A percentile compares a stretch with the other conserved stretches of the same genome.
phyloP scores from a whole-genome alignment of 1,140 invertebrate genomes.

The Drosophila bocqueti region DNA sequence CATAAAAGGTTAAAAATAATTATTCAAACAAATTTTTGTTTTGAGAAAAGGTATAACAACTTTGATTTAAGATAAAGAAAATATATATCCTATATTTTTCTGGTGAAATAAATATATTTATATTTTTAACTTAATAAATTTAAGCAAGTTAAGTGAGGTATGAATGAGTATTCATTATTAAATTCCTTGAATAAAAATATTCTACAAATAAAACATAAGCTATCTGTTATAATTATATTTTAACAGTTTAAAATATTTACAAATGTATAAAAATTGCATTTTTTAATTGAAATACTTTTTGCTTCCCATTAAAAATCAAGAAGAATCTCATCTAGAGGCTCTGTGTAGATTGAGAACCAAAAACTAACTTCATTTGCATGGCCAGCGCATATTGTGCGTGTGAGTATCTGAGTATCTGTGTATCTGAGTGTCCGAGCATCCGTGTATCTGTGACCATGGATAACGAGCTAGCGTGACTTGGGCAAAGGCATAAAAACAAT shows the following conservation, averaged over 20 bases:
- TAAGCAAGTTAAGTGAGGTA: neutral
- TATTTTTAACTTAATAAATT: neutral
- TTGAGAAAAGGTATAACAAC: neutral
- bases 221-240: neutral
- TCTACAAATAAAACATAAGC: too few relatives aligned
- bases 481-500: slow-evolving; percentile 69
- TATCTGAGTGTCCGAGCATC: neutral
- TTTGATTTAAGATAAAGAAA: neutral
- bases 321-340: neutral
- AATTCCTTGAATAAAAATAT: neutral
- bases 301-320: neutral
- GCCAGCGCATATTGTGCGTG: slow-evolving; percentile 52
- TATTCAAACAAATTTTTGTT: neutral
- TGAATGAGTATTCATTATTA: neutral
- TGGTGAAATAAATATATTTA: too few relatives aligned
- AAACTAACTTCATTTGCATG: slow-evolving; percentile 82
- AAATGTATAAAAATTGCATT: neutral
- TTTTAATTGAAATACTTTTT: neutral
- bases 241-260: neutral
- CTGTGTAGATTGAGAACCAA: slow-evolving; percentile 41
- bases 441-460: slow-evolving; percentile 46
- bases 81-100: too few relatives aligned
- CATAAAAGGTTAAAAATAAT: neutral
- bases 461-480: slow-evolving; percentile 69
- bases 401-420: slow-evolving; percentile 20